Conservation (phyloP, 2,888 invertebrate genomes). For the Acanthacorydalis orientalis region DNA sequence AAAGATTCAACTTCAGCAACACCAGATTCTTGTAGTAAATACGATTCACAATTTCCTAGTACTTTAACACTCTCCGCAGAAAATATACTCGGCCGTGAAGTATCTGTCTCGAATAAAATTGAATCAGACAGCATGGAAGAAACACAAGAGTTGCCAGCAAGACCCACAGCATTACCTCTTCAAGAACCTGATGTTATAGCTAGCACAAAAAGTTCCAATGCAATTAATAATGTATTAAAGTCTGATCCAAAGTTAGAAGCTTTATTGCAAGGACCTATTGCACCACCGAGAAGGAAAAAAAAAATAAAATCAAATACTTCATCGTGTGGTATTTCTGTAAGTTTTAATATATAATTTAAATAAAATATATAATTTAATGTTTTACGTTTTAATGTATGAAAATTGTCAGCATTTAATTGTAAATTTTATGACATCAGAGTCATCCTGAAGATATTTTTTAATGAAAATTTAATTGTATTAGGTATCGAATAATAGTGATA, state of each 20-base stretch:
- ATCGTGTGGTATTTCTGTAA: neutral
- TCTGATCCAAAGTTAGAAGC: slow-evolving; percentile 13
- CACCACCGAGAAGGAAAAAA: slow-evolving; percentile 69
- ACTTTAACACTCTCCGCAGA: slow-evolving; percentile 13
- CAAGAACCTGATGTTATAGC: slow-evolving; percentile 87
- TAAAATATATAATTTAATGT: too few species aligned
- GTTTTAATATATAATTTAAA: neutral
- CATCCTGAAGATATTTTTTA: too few species aligned
- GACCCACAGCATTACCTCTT: slow-evolving; percentile 29
- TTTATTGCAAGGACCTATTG: slow-evolving; percentile 33
- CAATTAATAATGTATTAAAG: slow-evolving; percentile 24
- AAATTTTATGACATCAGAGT: too few species aligned
- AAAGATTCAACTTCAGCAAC: slow-evolving; percentile 23
- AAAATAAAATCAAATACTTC: slow-evolving; percentile 28
- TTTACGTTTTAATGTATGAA: too few species aligned
- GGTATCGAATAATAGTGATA: slow-evolving; percentile 5
- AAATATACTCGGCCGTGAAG: slow-evolving; percentile 16
- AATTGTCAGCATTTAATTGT: too few species aligned
- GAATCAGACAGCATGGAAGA: neutral
- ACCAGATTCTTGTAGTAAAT: slow-evolving; percentile 11
- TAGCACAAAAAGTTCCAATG: slow-evolving; percentile 58
- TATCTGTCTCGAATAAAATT: neutral
- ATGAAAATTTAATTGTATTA: neutral
- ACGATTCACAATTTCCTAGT: slow-evolving; percentile 22
- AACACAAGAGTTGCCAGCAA: neutral